Evolutionary conservation across 92 coral and sea anemone species (phyloP), one percentile per base, ranked within the genome.

Genomic region (Palythoa grandiflora): DNA sequence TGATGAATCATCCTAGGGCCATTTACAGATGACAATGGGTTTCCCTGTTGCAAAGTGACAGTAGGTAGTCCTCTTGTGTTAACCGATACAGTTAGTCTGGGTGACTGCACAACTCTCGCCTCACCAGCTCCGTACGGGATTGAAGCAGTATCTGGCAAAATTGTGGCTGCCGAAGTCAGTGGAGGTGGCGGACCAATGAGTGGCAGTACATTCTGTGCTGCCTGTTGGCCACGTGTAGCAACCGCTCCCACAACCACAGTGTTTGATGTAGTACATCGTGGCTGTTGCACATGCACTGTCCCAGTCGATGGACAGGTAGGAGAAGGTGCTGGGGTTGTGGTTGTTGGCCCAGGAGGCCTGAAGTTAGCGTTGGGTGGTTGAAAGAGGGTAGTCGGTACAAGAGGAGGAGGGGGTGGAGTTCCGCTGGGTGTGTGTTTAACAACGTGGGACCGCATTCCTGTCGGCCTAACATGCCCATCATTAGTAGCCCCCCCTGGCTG

Each of bases 31-130:
- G 75, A 40, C 19, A 81, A 20, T 15, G 86, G 44, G 35, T n/a
- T 66, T 9, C 86, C 61, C 44, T 81, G 86, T 66, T 71, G 75
- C 21, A 74, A 20, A 40, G 28, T 48, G 44, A 68, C 20, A 7
- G 84, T 88, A 16, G 89, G 59, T 9, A 92, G 84, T 4, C 92
- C 93, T 38, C 90, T 92, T 5, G 96, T 63, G 59, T 87, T 87
- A 53, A 92, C 93, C 7, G 90, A 94, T 87, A 90, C 85, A 37
- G 91, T 79, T 52, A 93, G 96, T 74, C 96, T 91, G 53, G 91
- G 96, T 38, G 90, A 55, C 19, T 91, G 90, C 6, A 66, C 5
- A 10, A 85, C 60, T 35, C 77, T 84, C 68, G 74, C 81, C 12
- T 88, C 86, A 36, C 89, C 71, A 17, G 38, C 39, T 6, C 84